A percentile compares a stretch with the other conserved stretches of the same genome.
Evolutionary conservation across 1,140 invertebrate species (phyloP).

Genomic region (Drosophila cardini): DNA sequence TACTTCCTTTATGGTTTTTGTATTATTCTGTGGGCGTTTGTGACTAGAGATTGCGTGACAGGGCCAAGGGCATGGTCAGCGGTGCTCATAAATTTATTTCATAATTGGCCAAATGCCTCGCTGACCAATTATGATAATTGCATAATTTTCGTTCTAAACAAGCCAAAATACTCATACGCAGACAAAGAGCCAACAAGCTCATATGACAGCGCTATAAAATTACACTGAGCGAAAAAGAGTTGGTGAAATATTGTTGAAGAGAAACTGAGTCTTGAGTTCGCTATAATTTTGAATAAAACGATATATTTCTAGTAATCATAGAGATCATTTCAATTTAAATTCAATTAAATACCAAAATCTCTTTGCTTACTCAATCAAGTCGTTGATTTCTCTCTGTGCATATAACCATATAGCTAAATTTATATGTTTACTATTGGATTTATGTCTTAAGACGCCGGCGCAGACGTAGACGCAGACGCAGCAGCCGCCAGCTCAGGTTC

Average conservation of each 20-base stretch:
- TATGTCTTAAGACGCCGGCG: slow-evolving; percentile 73
- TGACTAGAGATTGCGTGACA: slow-evolving; percentile 64
- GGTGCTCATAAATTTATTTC: slow-evolving; percentile 68
- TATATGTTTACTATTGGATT: slow-evolving; percentile 80
- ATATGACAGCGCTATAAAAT: slow-evolving; percentile 66
- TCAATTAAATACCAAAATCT: background rate
- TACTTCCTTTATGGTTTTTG: background rate
- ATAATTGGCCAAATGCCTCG: slow-evolving; percentile 78
- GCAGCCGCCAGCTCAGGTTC: slow-evolving; percentile 57
- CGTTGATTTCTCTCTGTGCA: slow-evolving; percentile 54
- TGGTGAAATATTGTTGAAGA: background rate
- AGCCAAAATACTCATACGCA: slow-evolving; percentile 62
- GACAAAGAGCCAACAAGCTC: slow-evolving; percentile 54
- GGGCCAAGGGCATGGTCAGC: slow-evolving; percentile 31
- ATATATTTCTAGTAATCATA: no score
- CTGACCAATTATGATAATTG: slow-evolving; percentile 80
- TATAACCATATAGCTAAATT: slow-evolving; percentile 70
- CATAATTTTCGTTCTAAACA: slow-evolving; percentile 81
- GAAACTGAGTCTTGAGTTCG: no score
- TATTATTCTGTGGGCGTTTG: slow-evolving; percentile 30
- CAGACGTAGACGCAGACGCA: slow-evolving; percentile 47
- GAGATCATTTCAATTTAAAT: no score
- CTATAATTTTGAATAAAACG: background rate
- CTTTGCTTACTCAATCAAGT: background rate
- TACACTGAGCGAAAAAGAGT: slow-evolving; percentile 52